Evolutionary conservation across 2,797 vertebrate species (phyloP), one percentile per base, ranked within the genome.

Genomic region (Protosalanx chinensis): DNA sequence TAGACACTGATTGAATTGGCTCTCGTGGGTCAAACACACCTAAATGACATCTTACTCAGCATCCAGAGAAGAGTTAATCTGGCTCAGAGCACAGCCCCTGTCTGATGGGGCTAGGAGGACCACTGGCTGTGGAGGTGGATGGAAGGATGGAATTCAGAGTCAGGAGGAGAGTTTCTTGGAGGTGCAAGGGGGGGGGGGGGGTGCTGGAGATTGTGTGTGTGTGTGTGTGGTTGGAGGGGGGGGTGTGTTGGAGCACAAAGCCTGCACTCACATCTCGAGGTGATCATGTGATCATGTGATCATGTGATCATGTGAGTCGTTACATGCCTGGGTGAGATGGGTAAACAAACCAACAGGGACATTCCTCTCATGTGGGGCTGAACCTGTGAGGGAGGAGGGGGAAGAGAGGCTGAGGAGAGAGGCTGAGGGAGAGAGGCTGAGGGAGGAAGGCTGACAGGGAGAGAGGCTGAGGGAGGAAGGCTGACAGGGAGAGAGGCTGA

Each of bases 11-110:
- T 85, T 88, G 86, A 90, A 85, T 81, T 84, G 74, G 77, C 77
- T 86, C 83, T 76, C 70, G 76, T 79, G 86, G 86, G 75, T 90
- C 89, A 91, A 84, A 87, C 69, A 78, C 81, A 85, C 83, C 81
- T 84, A 84, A 90, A 88, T 82, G 84, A 89, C 84, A 85, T 74
- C 77, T 75, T 70, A 3, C 74, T 65, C 5, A 77, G 76, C 79
- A 79, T 71, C 79, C 61, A 64, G 64, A 27, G 67, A 79, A 49
- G 70, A 72, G 80, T 86, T 85, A 81, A 87, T 86, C 86, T 83
- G 79, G 69, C 72, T 59, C 23, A 16, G 51, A 46, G 1, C 72
- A 76, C 68, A 70, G 78, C 68, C 74, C 62, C 71, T 23, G 8
- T 78, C 81, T n/a, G 1, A 75, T 7, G 4, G 32, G 71, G 37